Conservation (phyloP, 92 coral and sea anemone genomes). For the Porites lobata region DNA sequence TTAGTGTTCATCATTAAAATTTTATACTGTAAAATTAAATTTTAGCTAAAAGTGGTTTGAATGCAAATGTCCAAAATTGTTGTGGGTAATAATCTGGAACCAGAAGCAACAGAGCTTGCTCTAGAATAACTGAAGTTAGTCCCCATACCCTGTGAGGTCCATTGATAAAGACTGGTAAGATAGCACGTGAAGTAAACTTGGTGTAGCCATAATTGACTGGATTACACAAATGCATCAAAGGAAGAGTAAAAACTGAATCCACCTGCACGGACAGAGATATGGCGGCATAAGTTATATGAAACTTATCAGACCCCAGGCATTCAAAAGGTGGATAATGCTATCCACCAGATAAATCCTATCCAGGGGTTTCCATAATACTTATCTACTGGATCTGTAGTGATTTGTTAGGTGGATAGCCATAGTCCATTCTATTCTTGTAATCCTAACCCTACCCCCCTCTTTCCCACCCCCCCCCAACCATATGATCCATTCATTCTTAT, state of each 20-base stretch:
- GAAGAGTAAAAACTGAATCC: conserved; percentile 80
- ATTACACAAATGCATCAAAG: conserved; percentile 77
- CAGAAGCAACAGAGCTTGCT: conserved; percentile 65
- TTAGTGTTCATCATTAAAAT: background rate
- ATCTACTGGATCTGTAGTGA: no score
- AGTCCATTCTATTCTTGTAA: no score
- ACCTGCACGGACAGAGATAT: conserved; percentile 61
- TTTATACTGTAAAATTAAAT: background rate
- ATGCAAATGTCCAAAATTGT: background rate
- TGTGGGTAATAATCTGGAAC: conserved; percentile 69
- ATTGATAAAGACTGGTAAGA: conserved; percentile 80
- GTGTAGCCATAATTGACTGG: conserved; percentile 80
- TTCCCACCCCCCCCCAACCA: no score
- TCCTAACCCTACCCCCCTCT: no score
- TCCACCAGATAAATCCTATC: no score
- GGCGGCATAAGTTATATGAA: no score
- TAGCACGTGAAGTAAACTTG: conserved; percentile 45
- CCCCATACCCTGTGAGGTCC: conserved; percentile 95
- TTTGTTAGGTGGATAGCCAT: no score
- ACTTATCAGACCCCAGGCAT: background rate
- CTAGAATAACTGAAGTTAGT: conserved; percentile 86
- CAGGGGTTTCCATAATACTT: no score
- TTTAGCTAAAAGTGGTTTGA: no score
- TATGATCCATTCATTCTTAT: no score
- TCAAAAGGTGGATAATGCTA: no score